phyloP scores from a whole-genome alignment of 2,797 vertebrate genomes.

The Gymnothorax javanicus region DNA sequence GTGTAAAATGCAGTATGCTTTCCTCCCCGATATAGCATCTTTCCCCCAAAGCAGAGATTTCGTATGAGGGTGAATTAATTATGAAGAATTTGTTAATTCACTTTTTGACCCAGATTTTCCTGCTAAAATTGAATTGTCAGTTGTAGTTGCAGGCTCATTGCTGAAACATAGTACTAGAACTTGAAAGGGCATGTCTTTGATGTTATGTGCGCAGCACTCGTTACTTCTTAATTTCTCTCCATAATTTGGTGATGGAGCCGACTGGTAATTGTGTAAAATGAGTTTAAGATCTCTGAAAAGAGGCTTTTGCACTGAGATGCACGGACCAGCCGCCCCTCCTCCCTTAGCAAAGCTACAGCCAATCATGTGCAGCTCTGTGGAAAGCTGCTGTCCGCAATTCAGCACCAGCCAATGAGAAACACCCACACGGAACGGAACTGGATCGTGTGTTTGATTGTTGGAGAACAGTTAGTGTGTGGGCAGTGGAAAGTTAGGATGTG shows the following conservation, averaged over 20 bases:
- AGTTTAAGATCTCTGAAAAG: neutral
- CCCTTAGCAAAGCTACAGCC: neutral
- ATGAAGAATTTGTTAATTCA: neutral
- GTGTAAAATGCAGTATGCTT: neutral
- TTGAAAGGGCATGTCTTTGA: neutral
- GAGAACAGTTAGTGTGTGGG: neutral
- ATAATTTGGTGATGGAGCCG: neutral
- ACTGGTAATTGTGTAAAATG: neutral
- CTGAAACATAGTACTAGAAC: neutral
- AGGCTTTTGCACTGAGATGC: neutral
- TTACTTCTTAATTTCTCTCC: neutral
- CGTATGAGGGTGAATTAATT: neutral
- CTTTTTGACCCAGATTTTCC: neutral
- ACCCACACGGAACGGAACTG: neutral
- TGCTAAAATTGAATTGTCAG: neutral
- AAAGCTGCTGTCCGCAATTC: neutral
- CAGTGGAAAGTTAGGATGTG: neutral
- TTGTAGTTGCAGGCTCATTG: neutral
- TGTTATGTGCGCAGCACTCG: neutral
- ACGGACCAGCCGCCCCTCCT: neutral
- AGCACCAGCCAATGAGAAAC: neutral
- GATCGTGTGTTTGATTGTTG: neutral
- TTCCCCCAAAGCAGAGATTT: neutral
- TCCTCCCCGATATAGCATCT: neutral
- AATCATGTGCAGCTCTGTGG: neutral